Evolutionary conservation across 64 coral and sea anemone species (phyloP), one percentile per base, ranked within the genome.

Genomic region (Actinia tenebrosa): DNA sequence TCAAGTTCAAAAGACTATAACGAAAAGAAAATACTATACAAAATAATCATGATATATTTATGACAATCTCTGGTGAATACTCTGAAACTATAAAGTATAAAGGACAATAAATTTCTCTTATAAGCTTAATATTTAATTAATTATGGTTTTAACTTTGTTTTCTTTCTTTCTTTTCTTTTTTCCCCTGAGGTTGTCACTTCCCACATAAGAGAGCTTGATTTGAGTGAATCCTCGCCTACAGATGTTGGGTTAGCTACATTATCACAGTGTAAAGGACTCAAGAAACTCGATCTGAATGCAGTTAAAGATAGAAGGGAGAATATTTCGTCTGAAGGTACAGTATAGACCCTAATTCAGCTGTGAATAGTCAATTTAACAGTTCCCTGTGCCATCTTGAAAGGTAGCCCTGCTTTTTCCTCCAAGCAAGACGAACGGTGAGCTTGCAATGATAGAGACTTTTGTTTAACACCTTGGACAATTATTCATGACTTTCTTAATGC

Each of bases 271-370:
- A 64, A 84, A 37, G 63, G 88, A 37, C 88, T 98, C 7, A 81
- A 78, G 27, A 98, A 92, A 82, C 87, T 98, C 53, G 96, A 98
- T 75, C 85, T 98, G 77, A 98, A 98, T 92, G 93, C 90, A 25
- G 89, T 91, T 64, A 98, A 94, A 46, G 88, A 91, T 83, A 79
- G 85, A 75, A 92, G 92, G 54, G 90, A 89, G 16, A 89, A 80
- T 45, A 77, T 98, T 53, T 92, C 92, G 26, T 94, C 96, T 72
- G 43, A 92, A 89, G 96, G 96, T 94, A 6, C 56, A n/a, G 96
- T 94, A 37, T 37, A 37, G 1, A 37, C 30, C 30, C 30, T 37
- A 37, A 37, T 37, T 37, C 30, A 37, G 30, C 30, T 0, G 30
- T 37, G 30, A 37, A 37, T 37, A 37, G 30, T 37, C 16, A 59